Percentiles rank a stretch among this genome's conserved stretches.
Evolutionary conservation across 2,888 invertebrate genomes (phyloP).

Genomic region (Lucinisca nassula): DNA sequence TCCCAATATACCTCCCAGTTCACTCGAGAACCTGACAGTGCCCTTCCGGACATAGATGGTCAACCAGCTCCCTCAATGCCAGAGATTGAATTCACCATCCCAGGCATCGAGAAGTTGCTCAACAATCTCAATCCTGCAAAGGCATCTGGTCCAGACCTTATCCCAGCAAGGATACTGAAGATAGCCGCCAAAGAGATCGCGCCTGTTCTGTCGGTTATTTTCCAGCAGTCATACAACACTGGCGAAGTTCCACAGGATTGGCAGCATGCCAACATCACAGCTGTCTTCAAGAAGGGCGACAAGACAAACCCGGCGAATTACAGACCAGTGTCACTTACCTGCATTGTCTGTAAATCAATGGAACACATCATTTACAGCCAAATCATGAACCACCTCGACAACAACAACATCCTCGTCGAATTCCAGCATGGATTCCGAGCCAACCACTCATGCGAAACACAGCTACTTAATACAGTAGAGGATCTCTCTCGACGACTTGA

Average conservation of each 20-base stretch:
- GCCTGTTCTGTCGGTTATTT: constrained; percentile 28
- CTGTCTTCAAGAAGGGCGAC: constrained; percentile 30
- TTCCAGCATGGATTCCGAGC: too few species aligned
- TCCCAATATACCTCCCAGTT: constrained; percentile 43
- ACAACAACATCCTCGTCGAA: not conserved
- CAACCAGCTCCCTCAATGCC: constrained; percentile 15
- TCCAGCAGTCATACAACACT: constrained; percentile 42
- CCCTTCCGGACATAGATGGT: constrained; percentile 29
- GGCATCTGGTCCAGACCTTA: constrained; percentile 39
- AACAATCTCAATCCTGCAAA: constrained; percentile 36
- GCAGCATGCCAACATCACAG: constrained; percentile 21
- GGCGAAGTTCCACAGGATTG: constrained; percentile 36
- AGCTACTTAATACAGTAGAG: too few species aligned
- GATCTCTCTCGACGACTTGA: not conserved
- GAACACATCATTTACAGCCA: not conserved
- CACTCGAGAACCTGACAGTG: constrained; percentile 36
- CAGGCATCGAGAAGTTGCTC: constrained; percentile 36
- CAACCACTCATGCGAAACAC: too few species aligned
- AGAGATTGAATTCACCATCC: constrained; percentile 27
- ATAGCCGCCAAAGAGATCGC: not conserved
- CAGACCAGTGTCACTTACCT: not conserved
- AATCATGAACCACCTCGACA: not conserved
- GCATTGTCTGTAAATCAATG: too few species aligned
- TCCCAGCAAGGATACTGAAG: constrained; percentile 40
- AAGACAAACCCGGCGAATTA: constrained; percentile 23